Base-by-base conservation (phyloP, 2,888 invertebrate genomes). In the Zaprionus bogoriensis region DNA sequence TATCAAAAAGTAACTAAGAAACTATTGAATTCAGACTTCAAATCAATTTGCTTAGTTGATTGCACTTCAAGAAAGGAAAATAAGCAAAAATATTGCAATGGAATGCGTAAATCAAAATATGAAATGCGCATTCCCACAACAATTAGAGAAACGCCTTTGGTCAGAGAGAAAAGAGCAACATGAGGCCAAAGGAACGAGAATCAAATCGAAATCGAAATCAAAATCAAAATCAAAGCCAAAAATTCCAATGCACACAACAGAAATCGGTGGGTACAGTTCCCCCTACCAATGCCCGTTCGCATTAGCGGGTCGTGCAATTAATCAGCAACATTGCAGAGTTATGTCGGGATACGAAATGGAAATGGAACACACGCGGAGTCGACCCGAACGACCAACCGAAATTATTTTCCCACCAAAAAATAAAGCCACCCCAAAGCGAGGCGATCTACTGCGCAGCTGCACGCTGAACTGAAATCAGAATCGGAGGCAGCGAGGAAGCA, bases 401-500 rank as follows among this genome's bases (percentile, higher is more conserved):
- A 27, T 54, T 67, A 86, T 71, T 84, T 83, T 87, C 87, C 82
- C 87, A 86, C 87, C 79, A 9, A 52, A 53, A 55, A 23, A 44
- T n/a, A 69, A 79, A 81, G 65, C 86, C 83, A 83, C 82, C 82
- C 87, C 71, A 69, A 71, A 58, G 14, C 7, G 7, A 57, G 25
- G 52, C 20, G 39, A 58, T 47, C 54, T 62, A 80, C 61, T 85
- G 87, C 81, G 81, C 82, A 82, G 82, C 82, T 82, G 82, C n/a
- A n/a, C n/a, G n/a, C 82, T 59, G 80, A 68, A 73, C n/a, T 47
- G 48, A 42, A 44, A 32, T 27, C 28, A 51, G 52, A 47, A 54
- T 44, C 54, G 41, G 48, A 41, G 27, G 20, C 54, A 47, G 20
- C 47, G 27, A 19, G 10, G 23, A 20, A 47, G 19, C 42, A 59